Evolutionary conservation across 2,797 vertebrate species (phyloP), one percentile per base, ranked within the genome.

Genomic region (Bucorvus abyssinicus): DNA sequence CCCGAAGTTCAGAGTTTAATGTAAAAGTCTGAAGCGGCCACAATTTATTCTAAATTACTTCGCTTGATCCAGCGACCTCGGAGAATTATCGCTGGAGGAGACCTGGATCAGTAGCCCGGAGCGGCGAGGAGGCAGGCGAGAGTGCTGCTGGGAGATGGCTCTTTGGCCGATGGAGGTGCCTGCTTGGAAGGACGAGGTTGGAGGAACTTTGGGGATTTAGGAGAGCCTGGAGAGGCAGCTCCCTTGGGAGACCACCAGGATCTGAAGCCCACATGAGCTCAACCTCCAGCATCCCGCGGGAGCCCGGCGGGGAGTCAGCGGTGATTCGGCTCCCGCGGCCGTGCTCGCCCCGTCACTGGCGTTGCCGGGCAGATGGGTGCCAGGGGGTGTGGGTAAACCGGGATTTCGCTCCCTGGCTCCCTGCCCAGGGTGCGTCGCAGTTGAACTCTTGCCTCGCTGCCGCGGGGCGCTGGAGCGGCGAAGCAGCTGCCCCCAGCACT

Each of bases 31-130:
- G 89, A 94, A 84, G 79, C 34, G 17, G 65, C 93, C 45, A 34
- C 63, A 93, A 82, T 95, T 95, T 96, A 69, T 87, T 96, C 93
- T 87, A 94, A 94, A 97, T 97, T 97, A 95, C 92, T 97, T 96
- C 47, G 7, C 79, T 97, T 97, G 94, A 96, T 93, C 68, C 1
- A 0, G 10, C 1, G 93, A 95, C 92, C 96, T 69, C 4, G 1
- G 80, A 89, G 67, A 97, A 94, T 96, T 93, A 96, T 94, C 90
- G 13, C 81, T 5, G 4, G 55, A 61, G 92, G 84, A 69, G 89
- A 44, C 32, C 40, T 38, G 77, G 78, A 93, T 96, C 65, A 5
- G 87, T 84, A 32, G 56, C 87, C 4, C 5, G 87, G 79, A 93
- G 95, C 50, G 1, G 19, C 1, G 24, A 84, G 76, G n/a, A 88